Base-by-base conservation (phyloP, 2,113 vertebrate genomes). In the Pangasianodon hypophthalmus region DNA sequence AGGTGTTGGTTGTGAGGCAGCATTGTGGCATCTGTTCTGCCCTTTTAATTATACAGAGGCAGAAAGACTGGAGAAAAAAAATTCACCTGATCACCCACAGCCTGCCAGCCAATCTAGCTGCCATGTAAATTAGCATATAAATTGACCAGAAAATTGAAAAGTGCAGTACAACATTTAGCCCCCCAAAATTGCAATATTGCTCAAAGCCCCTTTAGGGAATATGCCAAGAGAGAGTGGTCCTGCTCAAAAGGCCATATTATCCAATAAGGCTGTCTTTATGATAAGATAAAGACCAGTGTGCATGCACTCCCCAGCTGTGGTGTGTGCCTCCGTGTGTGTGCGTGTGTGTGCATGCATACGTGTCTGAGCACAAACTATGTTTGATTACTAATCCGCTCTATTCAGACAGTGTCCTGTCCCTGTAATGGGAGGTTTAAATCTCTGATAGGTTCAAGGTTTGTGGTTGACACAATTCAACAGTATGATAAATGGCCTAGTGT, bases 111-210 rank as follows among this genome's bases (percentile, higher is more conserved):
- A 92, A 92, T 93, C 92, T 92, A 92, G 91, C 92, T 90, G 83
- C 88, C 91, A 90, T 92, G 90, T 92, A 93, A 92, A 88, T 93
- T 93, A 93, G 92, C 93, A 93, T 93, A 92, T 92, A 93, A 93
- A 93, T 93, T 93, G 91, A 89, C 84, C 88, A 82, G 92, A 93
- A 93, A 93, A 93, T 93, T 93, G 90, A 92, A 93, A 91, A 93
- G 91, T 91, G 92, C 91, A 90, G 92, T 92, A 91, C 87, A 69
- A 92, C 87, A 91, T 93, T 88, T 88, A 88, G 87, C 69, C 89
- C 87, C 67, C 86, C 50, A 87, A 90, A 90, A 89, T 62, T 67
- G 85, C 91, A 90, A 84, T 92, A 89, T 91, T 92, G 90, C 88
- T 75, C 86, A 86, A 73, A 82, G 88, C 85, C 86, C 83, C 89